A percentile compares a stretch with the other conserved stretches of the same genome.
These are phyloP conservation scores for Melopsittacus undulatus DNA, from an alignment of 2,797 vertebrate species.

Conservation along the genomic window DNA sequence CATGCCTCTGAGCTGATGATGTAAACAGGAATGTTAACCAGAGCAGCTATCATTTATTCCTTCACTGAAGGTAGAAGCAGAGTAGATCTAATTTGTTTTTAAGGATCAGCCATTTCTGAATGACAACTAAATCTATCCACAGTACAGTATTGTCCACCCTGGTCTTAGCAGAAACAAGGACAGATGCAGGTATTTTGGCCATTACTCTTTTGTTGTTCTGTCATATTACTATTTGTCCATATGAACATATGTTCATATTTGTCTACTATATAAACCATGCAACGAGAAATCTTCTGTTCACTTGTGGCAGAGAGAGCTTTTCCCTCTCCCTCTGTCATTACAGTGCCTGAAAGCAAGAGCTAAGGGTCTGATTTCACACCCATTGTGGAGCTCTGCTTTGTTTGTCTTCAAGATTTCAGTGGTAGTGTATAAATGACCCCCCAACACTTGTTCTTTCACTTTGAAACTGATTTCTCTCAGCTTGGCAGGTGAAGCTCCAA, in stretches of 20 bases:
- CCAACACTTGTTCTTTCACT: slow-evolving; percentile 56
- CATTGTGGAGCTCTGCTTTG: slow-evolving; percentile 9
- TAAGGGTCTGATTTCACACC: slow-evolving; percentile 38
- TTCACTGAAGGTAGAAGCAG: not conserved
- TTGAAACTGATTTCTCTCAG: slow-evolving; percentile 69
- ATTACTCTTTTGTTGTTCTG: not conserved
- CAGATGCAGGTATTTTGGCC: not conserved
- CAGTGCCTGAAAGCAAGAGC: slow-evolving; percentile 24
- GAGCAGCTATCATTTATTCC: not conserved
- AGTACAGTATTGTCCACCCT: not conserved
- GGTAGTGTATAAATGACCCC: slow-evolving; percentile 46
- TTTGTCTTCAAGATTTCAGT: slow-evolving; percentile 57
- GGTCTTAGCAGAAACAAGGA: not conserved
- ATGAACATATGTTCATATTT: not conserved
- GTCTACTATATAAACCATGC: not conserved
- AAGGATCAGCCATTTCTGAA: not conserved
- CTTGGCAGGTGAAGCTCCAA: slow-evolving; percentile 70
- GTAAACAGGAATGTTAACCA: not conserved
- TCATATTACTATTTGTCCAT: not conserved
- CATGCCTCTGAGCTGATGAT: not conserved
- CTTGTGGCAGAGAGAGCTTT: not conserved
- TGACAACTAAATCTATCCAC: not conserved
- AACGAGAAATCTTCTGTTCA: not conserved
- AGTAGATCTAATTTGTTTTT: not conserved
- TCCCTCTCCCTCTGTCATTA: not conserved